Evolutionary conservation across 2,888 invertebrate genomes (phyloP).

Genomic region (Cyrtodaria siliqua): DNA sequence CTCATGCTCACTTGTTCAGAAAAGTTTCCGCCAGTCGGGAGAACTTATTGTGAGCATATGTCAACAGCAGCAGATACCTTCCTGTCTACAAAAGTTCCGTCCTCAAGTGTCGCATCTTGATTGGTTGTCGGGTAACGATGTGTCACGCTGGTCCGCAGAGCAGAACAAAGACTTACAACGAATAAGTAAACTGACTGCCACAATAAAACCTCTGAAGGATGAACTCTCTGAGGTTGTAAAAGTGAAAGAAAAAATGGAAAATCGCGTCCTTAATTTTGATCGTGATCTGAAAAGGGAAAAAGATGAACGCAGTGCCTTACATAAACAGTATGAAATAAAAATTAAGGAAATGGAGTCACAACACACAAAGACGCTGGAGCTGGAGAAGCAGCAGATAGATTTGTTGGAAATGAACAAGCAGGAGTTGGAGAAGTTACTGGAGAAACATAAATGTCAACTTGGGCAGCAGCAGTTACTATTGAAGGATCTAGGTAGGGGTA

Average conservation of each 20-base stretch:
- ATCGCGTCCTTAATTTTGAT: constrained; percentile 73
- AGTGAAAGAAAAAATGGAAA: constrained; percentile 75
- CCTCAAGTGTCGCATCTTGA: constrained; percentile 78
- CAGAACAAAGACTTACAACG: constrained; percentile 83
- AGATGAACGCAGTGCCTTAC: constrained; percentile 72
- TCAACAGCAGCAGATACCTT: constrained; percentile 82
- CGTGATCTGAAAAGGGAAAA: constrained; percentile 79
- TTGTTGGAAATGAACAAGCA: constrained; percentile 68
- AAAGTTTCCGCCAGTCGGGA: constrained; percentile 79
- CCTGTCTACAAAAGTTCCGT: constrained; percentile 80
- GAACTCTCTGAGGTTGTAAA: constrained; percentile 75
- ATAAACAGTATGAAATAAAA: constrained; percentile 79
- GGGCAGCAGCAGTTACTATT: constrained; percentile 70
- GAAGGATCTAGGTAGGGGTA: constrained; percentile 74
- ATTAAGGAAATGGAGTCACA: constrained; percentile 73
- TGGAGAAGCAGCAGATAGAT: constrained; percentile 70
- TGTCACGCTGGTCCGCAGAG: constrained; percentile 83
- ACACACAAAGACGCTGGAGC: constrained; percentile 66
- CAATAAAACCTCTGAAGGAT: constrained; percentile 78
- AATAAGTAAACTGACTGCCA: constrained; percentile 80
- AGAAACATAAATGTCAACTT: constrained; percentile 69
- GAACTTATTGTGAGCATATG: constrained; percentile 80
- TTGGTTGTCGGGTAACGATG: constrained; percentile 82
- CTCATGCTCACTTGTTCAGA: constrained; percentile 84
- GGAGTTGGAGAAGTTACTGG: constrained; percentile 72